Conservation (phyloP, 2,888 invertebrate genomes). For the Gymnosoma rotundatum region DNA sequence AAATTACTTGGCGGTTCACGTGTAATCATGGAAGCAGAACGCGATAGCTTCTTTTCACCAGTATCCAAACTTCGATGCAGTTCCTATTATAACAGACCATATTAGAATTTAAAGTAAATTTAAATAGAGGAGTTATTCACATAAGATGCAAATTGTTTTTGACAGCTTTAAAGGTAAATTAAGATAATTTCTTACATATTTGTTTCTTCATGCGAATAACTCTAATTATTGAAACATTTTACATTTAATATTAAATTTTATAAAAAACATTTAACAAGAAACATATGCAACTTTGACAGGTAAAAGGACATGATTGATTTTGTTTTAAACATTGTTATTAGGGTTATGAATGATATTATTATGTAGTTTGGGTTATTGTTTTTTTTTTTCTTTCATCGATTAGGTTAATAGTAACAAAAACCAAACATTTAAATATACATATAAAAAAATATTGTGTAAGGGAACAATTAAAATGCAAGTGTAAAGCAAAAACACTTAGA, state of each 20-base stretch:
- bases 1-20: slow-evolving; percentile 87
- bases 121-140: slow-evolving; percentile 7
- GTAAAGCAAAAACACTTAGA: slow-evolving; percentile 59
- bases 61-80: slow-evolving; percentile 92
- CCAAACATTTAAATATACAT: background rate
- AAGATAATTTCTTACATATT: background rate
- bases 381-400: no score
- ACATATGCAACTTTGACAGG: slow-evolving; percentile 65
- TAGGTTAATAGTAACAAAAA: no score
- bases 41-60: slow-evolving; percentile 88
- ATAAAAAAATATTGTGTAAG: slow-evolving; percentile 6
- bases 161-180: no score
- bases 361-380: no score
- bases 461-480: slow-evolving; percentile 32
- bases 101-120: background rate
- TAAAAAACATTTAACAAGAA: slow-evolving; percentile 64
- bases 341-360: background rate
- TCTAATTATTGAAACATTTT: slow-evolving; percentile 18
- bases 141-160: background rate
- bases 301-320: slow-evolving; percentile 47
- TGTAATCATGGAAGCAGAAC: slow-evolving; percentile 87
- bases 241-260: slow-evolving; percentile 37
- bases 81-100: slow-evolving; percentile 83
- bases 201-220: slow-evolving; percentile 1
- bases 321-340: slow-evolving; percentile 2